Percentiles rank a stretch among this genome's conserved stretches.
Evolutionary conservation across 2,113 vertebrate genomes (phyloP).

Genomic region (Xenopus laevis): DNA sequence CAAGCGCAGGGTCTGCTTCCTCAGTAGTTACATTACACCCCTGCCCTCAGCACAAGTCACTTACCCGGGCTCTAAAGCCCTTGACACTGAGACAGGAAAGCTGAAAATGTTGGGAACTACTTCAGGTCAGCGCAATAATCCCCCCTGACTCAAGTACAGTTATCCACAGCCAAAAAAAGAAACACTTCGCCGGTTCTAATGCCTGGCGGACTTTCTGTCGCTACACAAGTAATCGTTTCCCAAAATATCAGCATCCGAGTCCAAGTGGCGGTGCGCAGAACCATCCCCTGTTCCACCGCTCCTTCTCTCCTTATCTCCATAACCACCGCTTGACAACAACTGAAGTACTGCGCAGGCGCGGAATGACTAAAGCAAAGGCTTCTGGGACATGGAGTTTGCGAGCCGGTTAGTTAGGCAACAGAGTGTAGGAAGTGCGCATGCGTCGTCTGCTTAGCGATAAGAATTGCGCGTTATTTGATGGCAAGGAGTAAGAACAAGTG

Average conservation of each 20-base stretch:
- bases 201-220: background rate
- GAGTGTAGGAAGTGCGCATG: background rate
- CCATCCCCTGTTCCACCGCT: background rate
- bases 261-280: background rate
- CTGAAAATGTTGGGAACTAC: no score
- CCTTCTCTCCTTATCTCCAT: slow-evolving; percentile 60
- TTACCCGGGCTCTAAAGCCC: no score
- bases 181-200: no score
- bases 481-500: no score
- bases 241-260: background rate
- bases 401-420: no score
- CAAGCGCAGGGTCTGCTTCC: no score
- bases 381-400: slow-evolving; percentile 18
- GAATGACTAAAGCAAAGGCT: background rate
- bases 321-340: slow-evolving; percentile 71
- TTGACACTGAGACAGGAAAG: no score
- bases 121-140: no score
- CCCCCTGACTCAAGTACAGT: no score
- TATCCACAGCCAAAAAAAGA: no score
- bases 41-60: no score
- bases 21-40: no score
- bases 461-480: background rate
- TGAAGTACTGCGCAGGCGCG: slow-evolving; percentile 47
- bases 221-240: background rate
- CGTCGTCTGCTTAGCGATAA: background rate